phyloP scores from a whole-genome alignment of 2,113 vertebrate genomes.

The Condylura cristata region DNA sequence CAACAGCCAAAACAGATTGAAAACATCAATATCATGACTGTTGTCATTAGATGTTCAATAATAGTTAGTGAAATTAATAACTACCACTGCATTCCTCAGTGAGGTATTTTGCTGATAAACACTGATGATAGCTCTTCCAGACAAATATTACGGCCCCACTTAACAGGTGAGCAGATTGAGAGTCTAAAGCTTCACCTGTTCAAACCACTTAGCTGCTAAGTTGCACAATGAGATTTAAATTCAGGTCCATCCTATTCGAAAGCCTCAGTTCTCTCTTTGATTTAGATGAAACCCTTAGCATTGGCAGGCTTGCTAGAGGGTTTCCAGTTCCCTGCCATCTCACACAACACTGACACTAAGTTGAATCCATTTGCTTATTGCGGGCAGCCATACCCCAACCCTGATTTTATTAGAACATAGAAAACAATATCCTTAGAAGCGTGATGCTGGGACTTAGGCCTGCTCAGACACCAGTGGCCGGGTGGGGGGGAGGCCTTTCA shows the following conservation, averaged over 20 bases:
- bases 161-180: not conserved
- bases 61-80: not conserved
- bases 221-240: not conserved
- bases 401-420: not conserved
- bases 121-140: not conserved
- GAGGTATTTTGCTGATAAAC: not conserved
- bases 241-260: slow-evolving; percentile 23
- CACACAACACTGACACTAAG: not conserved
- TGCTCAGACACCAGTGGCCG: not conserved
- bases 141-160: not conserved
- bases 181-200: not conserved
- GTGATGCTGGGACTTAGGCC: not conserved
- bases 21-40: not conserved
- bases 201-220: not conserved
- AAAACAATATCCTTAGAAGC: not conserved
- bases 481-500: not conserved
- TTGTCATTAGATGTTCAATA: not conserved
- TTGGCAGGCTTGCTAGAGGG: not conserved
- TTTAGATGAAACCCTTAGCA: not conserved
- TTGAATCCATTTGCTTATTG: not conserved
- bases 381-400: too few species aligned
- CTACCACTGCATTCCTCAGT: not conserved
- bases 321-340: not conserved
- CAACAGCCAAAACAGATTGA: not conserved
- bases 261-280: not conserved